Base-by-base conservation (phyloP, 2,797 vertebrate species). In the Holocentrus rufus region DNA sequence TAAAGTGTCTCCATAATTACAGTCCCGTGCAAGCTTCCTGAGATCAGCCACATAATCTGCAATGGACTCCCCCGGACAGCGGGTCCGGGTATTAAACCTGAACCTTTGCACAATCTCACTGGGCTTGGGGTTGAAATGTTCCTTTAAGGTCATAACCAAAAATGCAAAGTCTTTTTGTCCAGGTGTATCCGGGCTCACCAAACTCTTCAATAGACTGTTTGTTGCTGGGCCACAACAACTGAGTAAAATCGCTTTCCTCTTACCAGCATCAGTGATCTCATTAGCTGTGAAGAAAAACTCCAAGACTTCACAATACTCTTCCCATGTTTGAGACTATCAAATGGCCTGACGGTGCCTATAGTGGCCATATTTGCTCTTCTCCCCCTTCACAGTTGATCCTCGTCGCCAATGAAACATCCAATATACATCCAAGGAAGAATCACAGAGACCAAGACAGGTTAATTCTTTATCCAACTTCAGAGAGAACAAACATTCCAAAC, bases 61-160 rank as follows among this genome's bases (percentile, higher is more conserved):
- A 15, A 69, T 20, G 1, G 36, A 25, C 20, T 75, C 54, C 1
- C 14, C 31, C 10, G 36, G 20, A 39, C 46, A 13, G 10, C 17
- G 9, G 1, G 7, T 27, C 0, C 42, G 8, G 2, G 50, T 58
- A 42, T 69, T 44, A 13, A 62, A 62, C 18, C 9, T 22, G 14
- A 61, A 69, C n/a, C 55, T 22, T 30, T 39, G 46, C 31, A 47
- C 47, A n/a, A 39, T 66, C 18, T 72, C 62, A 27, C 14, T 55
- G 5, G 30, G 72, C 20, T 50, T 76, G 0, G 46, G 72, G 11
- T 64, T 61, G 20, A 59, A 66, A 46, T 76, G 68, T 11, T 20
- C 34, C 25, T 66, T 66, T 10, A 77, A 23, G 5, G 30, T 1
- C 18, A 10, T 30, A 13, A 27, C 27, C 6, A 63, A 7, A 13